A percentile compares a stretch with the other conserved stretches of the same genome.
phyloP scores from a whole-genome alignment of 2,888 invertebrate species.

The Drosophila fungiperda region DNA sequence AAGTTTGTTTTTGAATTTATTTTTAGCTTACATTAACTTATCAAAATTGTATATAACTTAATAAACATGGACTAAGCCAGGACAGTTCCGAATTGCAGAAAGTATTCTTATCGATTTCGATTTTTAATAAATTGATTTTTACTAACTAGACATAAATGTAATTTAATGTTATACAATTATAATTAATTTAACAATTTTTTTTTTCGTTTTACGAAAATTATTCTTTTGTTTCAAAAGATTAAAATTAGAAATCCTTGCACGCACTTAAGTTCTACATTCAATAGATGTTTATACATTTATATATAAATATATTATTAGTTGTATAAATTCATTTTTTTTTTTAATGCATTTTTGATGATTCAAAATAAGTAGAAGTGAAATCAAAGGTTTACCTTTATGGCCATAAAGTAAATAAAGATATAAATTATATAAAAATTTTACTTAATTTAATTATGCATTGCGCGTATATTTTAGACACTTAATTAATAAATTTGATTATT shows the following conservation, averaged over 20 bases:
- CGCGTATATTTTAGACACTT: conserved; percentile 17
- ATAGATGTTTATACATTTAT: conserved; percentile 53
- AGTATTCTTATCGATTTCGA: conserved; percentile 1
- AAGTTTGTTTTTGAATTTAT: conserved; percentile 26
- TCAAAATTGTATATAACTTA: conserved; percentile 43
- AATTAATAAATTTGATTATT: conserved; percentile 33
- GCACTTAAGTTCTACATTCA: conserved; percentile 65
- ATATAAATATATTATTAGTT: conserved; percentile 59
- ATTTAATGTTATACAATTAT: conserved; percentile 41
- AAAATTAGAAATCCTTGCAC: conserved; percentile 49
- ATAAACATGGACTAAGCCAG: conserved; percentile 2
- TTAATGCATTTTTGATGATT: neutral
- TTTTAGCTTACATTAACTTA: conserved; percentile 33
- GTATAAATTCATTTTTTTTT: conserved; percentile 31
- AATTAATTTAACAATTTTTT: conserved; percentile 66
- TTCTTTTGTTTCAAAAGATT: conserved; percentile 18
- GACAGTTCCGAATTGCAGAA: conserved; percentile 6
- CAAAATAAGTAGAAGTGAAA: neutral
- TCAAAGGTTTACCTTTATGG: neutral
- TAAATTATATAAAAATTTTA: neutral
- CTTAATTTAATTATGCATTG: neutral
- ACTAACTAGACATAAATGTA: conserved; percentile 42
- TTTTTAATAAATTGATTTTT: conserved; percentile 18
- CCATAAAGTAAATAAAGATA: neutral
- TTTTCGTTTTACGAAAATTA: conserved; percentile 63